These are phyloP conservation scores for Papilio machaon DNA, from an alignment of 1,140 invertebrate species.

Conservation along the genomic window DNA sequence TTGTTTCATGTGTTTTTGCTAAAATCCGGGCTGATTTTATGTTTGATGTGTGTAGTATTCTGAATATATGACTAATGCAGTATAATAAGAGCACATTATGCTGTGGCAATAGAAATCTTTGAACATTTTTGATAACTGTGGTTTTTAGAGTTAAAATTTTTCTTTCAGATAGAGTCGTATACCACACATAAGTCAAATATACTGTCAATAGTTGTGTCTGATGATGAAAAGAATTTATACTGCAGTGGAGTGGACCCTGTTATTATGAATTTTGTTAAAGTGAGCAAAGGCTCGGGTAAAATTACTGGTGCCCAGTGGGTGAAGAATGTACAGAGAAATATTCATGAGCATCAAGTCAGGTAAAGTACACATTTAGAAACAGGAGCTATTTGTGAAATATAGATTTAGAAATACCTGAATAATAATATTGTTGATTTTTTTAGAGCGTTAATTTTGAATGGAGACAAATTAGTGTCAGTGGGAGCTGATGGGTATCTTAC, in stretches of 20 bases:
- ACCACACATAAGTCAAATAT: slow-evolving; percentile 92
- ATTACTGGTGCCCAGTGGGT: slow-evolving; percentile 86
- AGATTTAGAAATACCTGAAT: not conserved
- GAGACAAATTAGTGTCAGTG: slow-evolving; percentile 88
- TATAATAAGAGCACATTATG: too few relatives aligned
- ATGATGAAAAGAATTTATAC: slow-evolving; percentile 87
- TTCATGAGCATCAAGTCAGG: slow-evolving; percentile 93
- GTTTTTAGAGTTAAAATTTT: slow-evolving; percentile 17
- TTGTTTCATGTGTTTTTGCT: too few relatives aligned
- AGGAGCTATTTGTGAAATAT: not conserved
- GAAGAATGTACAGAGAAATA: slow-evolving; percentile 88
- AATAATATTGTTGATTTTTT: slow-evolving; percentile 46
- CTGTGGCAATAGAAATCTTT: too few relatives aligned
- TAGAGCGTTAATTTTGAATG: slow-evolving; percentile 85
- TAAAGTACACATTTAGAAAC: slow-evolving; percentile 44
- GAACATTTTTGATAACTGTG: too few relatives aligned
- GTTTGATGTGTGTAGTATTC: too few relatives aligned
- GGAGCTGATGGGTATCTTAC: slow-evolving; percentile 90
- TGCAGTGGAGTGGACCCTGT: slow-evolving; percentile 92
- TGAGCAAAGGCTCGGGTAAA: slow-evolving; percentile 72
- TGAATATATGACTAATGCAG: too few relatives aligned
- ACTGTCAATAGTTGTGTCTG: slow-evolving; percentile 86
- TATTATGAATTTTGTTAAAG: slow-evolving; percentile 86
- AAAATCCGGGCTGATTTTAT: too few relatives aligned
- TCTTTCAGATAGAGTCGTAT: slow-evolving; percentile 85